Evolutionary conservation across 1,140 invertebrate species (phyloP).

Genomic region (Dendroctonus ponderosae): DNA sequence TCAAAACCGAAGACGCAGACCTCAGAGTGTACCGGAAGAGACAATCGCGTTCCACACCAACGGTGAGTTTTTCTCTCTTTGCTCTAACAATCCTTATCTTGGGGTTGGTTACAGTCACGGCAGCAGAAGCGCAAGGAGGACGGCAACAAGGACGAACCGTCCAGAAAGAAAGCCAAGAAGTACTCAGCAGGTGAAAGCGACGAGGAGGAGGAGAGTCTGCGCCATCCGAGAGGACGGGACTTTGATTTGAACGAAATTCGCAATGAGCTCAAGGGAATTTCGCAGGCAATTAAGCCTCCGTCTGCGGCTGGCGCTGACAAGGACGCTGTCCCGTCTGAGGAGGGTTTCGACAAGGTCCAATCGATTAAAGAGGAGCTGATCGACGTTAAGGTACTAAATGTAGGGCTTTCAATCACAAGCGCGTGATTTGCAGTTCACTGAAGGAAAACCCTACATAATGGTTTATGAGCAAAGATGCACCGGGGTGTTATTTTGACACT

Average conservation of each 20-base stretch:
- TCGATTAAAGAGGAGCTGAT: not conserved
- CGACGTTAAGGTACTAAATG: slow-evolving; percentile 34
- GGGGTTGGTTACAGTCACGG: too few relatives aligned
- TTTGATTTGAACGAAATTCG: slow-evolving; percentile 82
- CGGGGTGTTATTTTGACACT: not conserved
- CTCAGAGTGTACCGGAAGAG: slow-evolving; percentile 38
- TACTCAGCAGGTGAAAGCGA: slow-evolving; percentile 28
- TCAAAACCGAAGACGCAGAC: slow-evolving; percentile 48
- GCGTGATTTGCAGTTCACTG: not conserved
- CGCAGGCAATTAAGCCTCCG: slow-evolving; percentile 58
- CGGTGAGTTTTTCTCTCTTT: slow-evolving; percentile 12
- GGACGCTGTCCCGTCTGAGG: slow-evolving; percentile 47
- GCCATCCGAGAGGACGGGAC: slow-evolving; percentile 62
- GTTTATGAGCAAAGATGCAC: slow-evolving; percentile 12
- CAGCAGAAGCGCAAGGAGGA: slow-evolving; percentile 46
- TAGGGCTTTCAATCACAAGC: not conserved
- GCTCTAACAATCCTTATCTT: too few relatives aligned
- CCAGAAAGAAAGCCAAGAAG: slow-evolving; percentile 31
- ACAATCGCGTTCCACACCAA: slow-evolving; percentile 16
- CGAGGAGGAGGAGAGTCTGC: slow-evolving; percentile 38
- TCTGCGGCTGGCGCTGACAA: slow-evolving; percentile 45
- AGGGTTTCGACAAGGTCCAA: slow-evolving; percentile 48
- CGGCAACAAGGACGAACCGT: slow-evolving; percentile 49
- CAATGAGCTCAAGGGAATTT: slow-evolving; percentile 78
- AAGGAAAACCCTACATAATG: too few relatives aligned